These are phyloP conservation scores for Orthonyx spaldingii DNA, from an alignment of 2,113 vertebrate genomes.

Conservation along the genomic window DNA sequence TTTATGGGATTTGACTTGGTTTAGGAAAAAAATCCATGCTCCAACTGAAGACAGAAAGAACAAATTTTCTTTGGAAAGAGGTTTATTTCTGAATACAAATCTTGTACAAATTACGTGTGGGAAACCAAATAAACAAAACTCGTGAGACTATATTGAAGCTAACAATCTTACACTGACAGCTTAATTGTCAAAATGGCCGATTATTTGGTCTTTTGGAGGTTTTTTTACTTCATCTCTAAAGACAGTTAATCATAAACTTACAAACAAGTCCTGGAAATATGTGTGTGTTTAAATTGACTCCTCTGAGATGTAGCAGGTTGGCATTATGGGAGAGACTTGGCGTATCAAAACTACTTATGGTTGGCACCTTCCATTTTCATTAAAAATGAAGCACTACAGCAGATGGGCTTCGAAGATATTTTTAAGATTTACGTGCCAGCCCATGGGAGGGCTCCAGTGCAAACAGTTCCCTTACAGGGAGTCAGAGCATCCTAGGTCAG, in stretches of 20 bases:
- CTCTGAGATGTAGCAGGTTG: slow-evolving; percentile 39
- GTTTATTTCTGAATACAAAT: neutral
- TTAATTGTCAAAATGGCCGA: neutral
- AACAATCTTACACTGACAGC: neutral
- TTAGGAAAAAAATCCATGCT: neutral
- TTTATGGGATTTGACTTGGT: neutral
- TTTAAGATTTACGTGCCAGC: slow-evolving; percentile 67
- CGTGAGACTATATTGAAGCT: neutral
- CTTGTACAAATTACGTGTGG: neutral
- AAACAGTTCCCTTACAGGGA: slow-evolving; percentile 53
- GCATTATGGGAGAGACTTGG: slow-evolving; percentile 6
- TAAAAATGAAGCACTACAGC: slow-evolving; percentile 67
- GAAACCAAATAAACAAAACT: neutral
- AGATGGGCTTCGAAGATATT: slow-evolving; percentile 68
- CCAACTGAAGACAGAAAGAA: neutral
- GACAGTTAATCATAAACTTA: slow-evolving; percentile 1
- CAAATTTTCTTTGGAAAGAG: neutral
- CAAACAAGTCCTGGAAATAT: slow-evolving; percentile 25
- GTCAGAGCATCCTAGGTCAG: neutral
- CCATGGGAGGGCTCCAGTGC: slow-evolving; percentile 55
- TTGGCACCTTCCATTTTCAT: slow-evolving; percentile 63
- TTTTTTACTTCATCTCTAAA: neutral
- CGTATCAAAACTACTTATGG: slow-evolving; percentile 14
- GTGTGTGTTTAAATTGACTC: slow-evolving; percentile 19
- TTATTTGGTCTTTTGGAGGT: neutral